Conservation (phyloP, 2,797 vertebrate genomes). For the Fundulus diaphanus region DNA sequence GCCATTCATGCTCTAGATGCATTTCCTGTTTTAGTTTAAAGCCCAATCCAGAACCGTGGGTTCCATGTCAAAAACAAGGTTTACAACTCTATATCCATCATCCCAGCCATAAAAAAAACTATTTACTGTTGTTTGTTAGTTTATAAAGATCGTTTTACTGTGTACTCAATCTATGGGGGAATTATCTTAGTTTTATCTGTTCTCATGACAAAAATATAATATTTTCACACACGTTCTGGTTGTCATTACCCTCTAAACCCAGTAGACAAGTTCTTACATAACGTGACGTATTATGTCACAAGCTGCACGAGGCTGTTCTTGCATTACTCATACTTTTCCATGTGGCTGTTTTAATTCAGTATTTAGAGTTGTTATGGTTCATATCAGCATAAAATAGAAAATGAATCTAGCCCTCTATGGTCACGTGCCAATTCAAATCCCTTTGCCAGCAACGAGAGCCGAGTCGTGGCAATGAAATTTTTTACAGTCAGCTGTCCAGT, state of each 20-base stretch:
- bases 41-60: conserved; percentile 54
- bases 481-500: no score
- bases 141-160: not conserved
- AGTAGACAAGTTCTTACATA: conserved; percentile 25
- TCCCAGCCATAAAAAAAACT: not conserved
- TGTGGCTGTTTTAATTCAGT: not conserved
- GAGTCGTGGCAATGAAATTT: not conserved
- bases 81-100: not conserved
- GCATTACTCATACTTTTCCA: not conserved
- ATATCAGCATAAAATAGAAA: not conserved
- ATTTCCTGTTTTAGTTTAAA: conserved; percentile 82
- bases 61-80: not conserved
- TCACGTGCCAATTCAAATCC: not conserved
- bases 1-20: conserved; percentile 86
- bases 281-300: conserved; percentile 29
- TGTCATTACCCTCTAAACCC: not conserved
- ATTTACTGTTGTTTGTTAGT: not conserved
- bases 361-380: not conserved
- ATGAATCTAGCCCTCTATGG: not conserved
- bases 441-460: not conserved
- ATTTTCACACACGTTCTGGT: not conserved
- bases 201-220: not conserved
- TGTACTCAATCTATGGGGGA: not conserved
- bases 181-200: not conserved
- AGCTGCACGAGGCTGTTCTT: conserved; percentile 14